Conservation (phyloP, 1,140 invertebrate genomes). For the Maniola jurtina region DNA sequence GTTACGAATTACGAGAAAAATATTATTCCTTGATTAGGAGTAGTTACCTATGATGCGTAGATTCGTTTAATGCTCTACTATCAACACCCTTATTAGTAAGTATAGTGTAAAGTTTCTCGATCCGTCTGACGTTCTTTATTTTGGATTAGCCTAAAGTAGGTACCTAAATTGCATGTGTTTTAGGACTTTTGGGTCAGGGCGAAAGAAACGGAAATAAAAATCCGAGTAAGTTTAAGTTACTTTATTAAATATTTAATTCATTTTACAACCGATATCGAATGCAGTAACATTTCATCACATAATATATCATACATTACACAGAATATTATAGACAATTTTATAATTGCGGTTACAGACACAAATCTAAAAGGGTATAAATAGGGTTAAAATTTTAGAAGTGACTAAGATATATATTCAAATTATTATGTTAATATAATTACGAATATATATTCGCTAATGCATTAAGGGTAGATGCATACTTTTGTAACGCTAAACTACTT, state of each 20-base stretch:
- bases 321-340: conserved; percentile 52
- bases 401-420: conserved; percentile 48
- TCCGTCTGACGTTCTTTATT: too few relatives aligned
- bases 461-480: too few relatives aligned
- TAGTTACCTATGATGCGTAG: too few relatives aligned
- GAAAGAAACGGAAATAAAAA: conserved; percentile 11
- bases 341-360: conserved; percentile 69
- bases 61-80: too few relatives aligned
- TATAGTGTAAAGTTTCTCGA: too few relatives aligned
- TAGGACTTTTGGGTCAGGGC: too few relatives aligned
- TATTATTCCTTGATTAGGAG: too few relatives aligned
- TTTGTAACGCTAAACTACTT: too few relatives aligned
- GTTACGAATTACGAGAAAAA: too few relatives aligned
- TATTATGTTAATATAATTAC: conserved; percentile 15
- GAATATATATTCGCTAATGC: conserved; percentile 38
- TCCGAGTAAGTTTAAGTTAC: conserved; percentile 52
- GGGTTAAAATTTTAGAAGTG: conserved; percentile 49
- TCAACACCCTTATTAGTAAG: too few relatives aligned
- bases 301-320: conserved; percentile 60
- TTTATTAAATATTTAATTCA: conserved; percentile 74
- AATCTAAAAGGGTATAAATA: conserved; percentile 54
- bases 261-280: conserved; percentile 74
- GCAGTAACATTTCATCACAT: conserved; percentile 74
- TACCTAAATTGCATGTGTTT: too few relatives aligned
- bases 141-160: too few relatives aligned